These are phyloP conservation scores for Brienomyrus longianalis DNA, from an alignment of 2,113 vertebrate species.

Conservation along the genomic window DNA sequence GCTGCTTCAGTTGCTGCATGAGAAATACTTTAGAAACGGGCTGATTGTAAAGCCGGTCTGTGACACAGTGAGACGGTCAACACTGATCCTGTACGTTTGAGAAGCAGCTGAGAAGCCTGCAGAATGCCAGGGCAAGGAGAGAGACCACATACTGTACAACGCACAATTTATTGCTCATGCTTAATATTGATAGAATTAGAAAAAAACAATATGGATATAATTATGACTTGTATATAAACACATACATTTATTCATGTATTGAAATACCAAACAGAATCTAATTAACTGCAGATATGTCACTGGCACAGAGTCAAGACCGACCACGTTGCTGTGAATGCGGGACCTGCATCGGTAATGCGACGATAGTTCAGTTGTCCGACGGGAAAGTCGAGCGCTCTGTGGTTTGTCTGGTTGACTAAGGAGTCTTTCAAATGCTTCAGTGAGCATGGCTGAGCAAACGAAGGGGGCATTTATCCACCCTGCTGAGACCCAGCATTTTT, in stretches of 20 bases:
- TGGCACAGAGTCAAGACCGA: neutral
- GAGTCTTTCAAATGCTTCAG: neutral
- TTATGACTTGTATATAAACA: constrained; percentile 23
- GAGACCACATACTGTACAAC: neutral
- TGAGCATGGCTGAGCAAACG: neutral
- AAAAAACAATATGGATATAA: constrained; percentile 46
- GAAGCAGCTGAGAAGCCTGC: neutral
- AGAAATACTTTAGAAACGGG: neutral
- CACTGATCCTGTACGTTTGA: neutral
- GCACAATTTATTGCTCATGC: constrained; percentile 47
- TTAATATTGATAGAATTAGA: constrained; percentile 45
- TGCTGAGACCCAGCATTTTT: neutral
- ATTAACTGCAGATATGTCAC: constrained; percentile 26
- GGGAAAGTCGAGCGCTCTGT: neutral
- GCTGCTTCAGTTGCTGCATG: neutral
- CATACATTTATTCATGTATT: constrained; percentile 16
- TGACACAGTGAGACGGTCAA: neutral
- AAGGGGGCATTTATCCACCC: neutral
- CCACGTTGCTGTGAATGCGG: neutral
- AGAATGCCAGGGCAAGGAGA: neutral
- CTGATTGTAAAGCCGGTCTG: neutral
- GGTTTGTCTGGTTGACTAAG: neutral
- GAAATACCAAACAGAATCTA: constrained; percentile 11
- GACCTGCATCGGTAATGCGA: neutral
- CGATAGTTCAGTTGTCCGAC: neutral